phyloP scores from a whole-genome alignment of 2,797 vertebrate genomes.

The Catamblyrhynchus diadema region DNA sequence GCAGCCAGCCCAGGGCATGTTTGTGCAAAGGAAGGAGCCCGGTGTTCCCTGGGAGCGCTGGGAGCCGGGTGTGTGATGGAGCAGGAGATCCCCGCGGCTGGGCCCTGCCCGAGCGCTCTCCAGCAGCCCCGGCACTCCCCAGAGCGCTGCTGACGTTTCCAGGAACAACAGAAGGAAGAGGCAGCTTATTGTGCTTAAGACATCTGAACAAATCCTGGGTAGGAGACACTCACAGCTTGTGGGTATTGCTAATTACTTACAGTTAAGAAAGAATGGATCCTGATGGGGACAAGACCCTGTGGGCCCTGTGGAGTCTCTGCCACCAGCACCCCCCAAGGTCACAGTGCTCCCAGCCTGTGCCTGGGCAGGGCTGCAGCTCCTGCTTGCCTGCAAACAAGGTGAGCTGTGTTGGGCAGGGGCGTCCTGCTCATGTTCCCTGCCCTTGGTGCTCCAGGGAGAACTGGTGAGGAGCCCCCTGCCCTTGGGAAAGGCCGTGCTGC shows the following conservation, averaged over 20 bases:
- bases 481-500: background rate
- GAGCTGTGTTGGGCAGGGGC: background rate
- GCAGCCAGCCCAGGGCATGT: background rate
- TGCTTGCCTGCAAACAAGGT: background rate
- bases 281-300: background rate
- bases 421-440: background rate
- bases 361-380: background rate
- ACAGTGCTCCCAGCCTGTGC: accelerated
- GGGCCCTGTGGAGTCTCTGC: background rate
- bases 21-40: constrained; percentile 65
- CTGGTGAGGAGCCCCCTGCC: background rate
- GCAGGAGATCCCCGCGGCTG: constrained; percentile 9
- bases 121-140: background rate
- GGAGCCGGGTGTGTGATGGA: constrained; percentile 6
- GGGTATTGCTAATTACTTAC: constrained; percentile 65
- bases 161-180: background rate
- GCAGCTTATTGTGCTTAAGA: constrained; percentile 75
- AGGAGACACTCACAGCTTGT: constrained; percentile 63
- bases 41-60: constrained; percentile 35
- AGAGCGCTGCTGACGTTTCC: background rate
- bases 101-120: background rate
- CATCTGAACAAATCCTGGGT: constrained; percentile 64
- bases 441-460: background rate
- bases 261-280: constrained; percentile 24
- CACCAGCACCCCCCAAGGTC: background rate